Base-by-base conservation (phyloP, 2,797 vertebrate species). In the Pantherophis alleghaniensis region DNA sequence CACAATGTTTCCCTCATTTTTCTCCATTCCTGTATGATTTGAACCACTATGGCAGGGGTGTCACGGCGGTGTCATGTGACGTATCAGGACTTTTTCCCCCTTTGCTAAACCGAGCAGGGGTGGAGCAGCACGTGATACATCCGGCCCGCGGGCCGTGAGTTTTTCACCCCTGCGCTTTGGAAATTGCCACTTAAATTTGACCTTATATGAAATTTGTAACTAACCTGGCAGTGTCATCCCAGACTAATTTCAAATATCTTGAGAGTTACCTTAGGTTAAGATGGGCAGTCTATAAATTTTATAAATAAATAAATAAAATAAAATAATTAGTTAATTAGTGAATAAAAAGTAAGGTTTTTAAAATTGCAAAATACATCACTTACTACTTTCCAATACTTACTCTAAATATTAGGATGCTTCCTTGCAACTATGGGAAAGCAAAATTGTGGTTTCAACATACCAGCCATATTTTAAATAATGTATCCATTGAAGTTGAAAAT, bases 101-200 rank as follows among this genome's bases (percentile, higher is more conserved):
- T 53, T 12, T 11, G 53, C 11, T 12, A 55, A 55, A 55, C 53
- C 2, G 2, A 11, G 11, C 11, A 3, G 53, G 11, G 53, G 10
- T 0, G 11, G 53, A 11, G 11, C 53, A 55, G 53, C 53, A 55
- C 11, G 11, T 55, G 53, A 55, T 55, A 11, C 11, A 55, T 55
- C 11, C 0, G 0, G 53, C 53, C 53, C 2, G 2, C 2, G 53
- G 53, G 0, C 53, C 2, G 0, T 11, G 11, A 12, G 53, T 55
- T 55, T 55, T 11, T 12, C 53, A 55, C 53, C 53, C 53, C 53
- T 55, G 53, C 12, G 14, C 28, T 66, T 5, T 66, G 63, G 63
- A 66, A 66, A 66, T n/a, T 66, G 63, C 63, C 63, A 66, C 28
- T 66, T 66, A 66, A 66, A n/a, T 66, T 28, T 28, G 28, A 14